Evolutionary conservation across 2,113 vertebrate genomes (phyloP).

Genomic region (Myotis lucifugus): DNA sequence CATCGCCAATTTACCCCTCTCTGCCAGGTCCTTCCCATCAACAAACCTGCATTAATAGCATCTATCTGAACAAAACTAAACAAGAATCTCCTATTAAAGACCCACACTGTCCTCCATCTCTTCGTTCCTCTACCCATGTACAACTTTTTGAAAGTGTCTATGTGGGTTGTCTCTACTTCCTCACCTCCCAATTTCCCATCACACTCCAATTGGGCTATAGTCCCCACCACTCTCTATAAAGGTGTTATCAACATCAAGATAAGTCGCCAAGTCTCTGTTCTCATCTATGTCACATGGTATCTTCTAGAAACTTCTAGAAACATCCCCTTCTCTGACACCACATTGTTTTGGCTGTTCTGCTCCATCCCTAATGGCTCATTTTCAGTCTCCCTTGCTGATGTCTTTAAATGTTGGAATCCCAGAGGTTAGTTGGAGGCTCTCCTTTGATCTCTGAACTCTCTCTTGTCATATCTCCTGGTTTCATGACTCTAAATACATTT

Average conservation of each 20-base stretch:
- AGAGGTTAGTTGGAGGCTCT: background rate
- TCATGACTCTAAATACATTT: background rate
- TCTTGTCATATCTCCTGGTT: background rate
- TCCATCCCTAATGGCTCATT: background rate
- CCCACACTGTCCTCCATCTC: background rate
- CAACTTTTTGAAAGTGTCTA: background rate
- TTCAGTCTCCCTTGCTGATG: background rate
- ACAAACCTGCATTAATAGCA: background rate
- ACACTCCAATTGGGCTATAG: background rate
- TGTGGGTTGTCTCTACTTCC: background rate
- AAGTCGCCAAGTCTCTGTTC: background rate
- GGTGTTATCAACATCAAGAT: background rate
- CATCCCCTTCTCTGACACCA: background rate
- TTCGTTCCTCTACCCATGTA: background rate
- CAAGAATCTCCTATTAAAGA: background rate
- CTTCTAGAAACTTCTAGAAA: background rate
- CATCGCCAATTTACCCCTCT: background rate
- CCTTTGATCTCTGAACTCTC: background rate
- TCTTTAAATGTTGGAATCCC: background rate
- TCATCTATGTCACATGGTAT: background rate
- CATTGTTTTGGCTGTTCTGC: background rate
- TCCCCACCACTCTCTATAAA: background rate
- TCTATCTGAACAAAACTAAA: background rate
- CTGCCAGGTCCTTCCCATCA: background rate
- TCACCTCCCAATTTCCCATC: background rate